Evolutionary conservation across 1,140 invertebrate genomes (phyloP).

Genomic region (Drosophila navojoa): DNA sequence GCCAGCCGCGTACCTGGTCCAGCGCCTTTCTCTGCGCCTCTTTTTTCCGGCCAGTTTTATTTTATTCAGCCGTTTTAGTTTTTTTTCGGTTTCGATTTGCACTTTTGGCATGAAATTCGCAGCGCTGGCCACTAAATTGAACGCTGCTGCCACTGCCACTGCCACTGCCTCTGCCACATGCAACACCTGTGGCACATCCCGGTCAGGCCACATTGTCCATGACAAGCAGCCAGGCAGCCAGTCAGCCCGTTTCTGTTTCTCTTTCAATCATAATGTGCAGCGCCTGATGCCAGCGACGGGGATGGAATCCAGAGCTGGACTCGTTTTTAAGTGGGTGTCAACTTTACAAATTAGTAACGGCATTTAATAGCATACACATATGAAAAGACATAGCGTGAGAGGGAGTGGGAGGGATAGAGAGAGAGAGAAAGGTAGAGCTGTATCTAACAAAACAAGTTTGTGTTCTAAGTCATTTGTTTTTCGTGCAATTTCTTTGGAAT

Average conservation of each 20-base stretch:
- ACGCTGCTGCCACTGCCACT: slow-evolving; percentile 14
- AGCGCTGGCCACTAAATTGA: slow-evolving; percentile 15
- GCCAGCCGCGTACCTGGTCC: slow-evolving; percentile 35
- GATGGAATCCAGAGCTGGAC: slow-evolving; percentile 6
- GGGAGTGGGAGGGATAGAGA: background rate
- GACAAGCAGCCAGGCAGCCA: slow-evolving; percentile 6
- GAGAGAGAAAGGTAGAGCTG: no score
- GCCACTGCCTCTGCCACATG: background rate
- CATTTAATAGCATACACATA: slow-evolving; percentile 50
- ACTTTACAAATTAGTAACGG: slow-evolving; percentile 67
- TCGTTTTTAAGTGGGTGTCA: slow-evolving; percentile 70
- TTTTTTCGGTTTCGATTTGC: slow-evolving; percentile 5
- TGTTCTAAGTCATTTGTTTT: slow-evolving; percentile 53
- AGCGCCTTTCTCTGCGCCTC: background rate
- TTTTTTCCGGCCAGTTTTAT: background rate
- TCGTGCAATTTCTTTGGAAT: background rate
- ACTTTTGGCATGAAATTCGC: slow-evolving; percentile 14
- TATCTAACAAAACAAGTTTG: slow-evolving; percentile 37
- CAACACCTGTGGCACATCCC: slow-evolving; percentile 28
- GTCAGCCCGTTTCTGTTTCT: slow-evolving; percentile 24
- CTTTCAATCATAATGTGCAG: slow-evolving; percentile 40
- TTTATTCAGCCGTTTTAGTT: background rate
- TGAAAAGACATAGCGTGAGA: background rate
- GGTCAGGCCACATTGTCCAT: background rate
- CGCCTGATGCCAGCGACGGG: no score